Conservation (phyloP, 1,140 invertebrate genomes). For the Drosophila fuyamai region DNA sequence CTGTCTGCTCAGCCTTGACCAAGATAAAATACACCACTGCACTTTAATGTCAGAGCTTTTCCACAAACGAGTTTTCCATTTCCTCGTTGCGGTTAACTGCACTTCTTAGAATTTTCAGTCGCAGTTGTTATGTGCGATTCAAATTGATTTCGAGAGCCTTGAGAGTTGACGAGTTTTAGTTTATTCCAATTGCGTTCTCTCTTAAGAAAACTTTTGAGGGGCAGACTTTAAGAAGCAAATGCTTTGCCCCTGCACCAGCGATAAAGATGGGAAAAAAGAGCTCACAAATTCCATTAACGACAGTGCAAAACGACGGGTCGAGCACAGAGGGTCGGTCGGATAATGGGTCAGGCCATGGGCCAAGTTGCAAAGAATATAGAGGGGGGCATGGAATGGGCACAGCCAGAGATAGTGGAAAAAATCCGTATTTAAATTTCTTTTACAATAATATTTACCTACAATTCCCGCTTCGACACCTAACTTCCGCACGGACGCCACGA, state of each 20-base stretch:
- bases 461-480: conserved; percentile 75
- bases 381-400: neutral
- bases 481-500: conserved; percentile 68
- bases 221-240: conserved; percentile 38
- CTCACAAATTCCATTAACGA: conserved; percentile 56
- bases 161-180: conserved; percentile 51
- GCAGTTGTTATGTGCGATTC: conserved; percentile 52
- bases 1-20: conserved; percentile 29
- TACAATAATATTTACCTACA: conserved; percentile 80
- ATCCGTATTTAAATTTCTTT: conserved; percentile 74
- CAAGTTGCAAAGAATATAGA: conserved; percentile 19
- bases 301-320: conserved; percentile 1
- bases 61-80: conserved; percentile 22
- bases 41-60: conserved; percentile 25
- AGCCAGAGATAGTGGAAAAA: conserved; percentile 67
- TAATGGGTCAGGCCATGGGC: conserved; percentile 41
- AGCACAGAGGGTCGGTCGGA: conserved; percentile 8
- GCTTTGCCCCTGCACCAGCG: conserved; percentile 12
- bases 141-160: conserved; percentile 50
- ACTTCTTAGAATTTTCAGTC: conserved; percentile 38
- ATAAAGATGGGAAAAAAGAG: conserved; percentile 38
- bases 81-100: conserved; percentile 37
- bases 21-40: conserved; percentile 9
- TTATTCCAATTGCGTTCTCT: conserved; percentile 45
- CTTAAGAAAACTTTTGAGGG: conserved; percentile 39